Conservation (phyloP, 2,797 vertebrate genomes). For the Eidolon dupreanum region DNA sequence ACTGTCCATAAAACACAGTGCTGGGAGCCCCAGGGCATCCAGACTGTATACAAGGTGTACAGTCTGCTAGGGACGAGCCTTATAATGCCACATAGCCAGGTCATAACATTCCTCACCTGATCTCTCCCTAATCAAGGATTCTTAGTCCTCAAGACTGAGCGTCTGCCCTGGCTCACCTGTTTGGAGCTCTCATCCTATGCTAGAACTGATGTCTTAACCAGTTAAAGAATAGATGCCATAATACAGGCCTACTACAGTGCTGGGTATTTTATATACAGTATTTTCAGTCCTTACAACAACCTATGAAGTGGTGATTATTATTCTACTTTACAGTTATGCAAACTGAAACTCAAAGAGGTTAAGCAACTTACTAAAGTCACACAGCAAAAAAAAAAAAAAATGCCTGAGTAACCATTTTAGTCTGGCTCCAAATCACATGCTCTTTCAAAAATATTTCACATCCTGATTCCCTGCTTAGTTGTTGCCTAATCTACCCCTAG, state of each 20-base stretch:
- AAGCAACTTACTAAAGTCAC: background rate
- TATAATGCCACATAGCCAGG: constrained; percentile 33
- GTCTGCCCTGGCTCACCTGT: background rate
- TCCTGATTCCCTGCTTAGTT: background rate
- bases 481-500: background rate
- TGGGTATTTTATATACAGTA: background rate
- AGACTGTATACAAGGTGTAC: background rate
- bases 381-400: background rate
- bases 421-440: background rate
- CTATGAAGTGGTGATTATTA: background rate
- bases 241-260: background rate
- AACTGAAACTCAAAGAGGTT: background rate
- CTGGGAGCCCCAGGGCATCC: background rate
- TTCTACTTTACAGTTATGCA: background rate
- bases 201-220: background rate
- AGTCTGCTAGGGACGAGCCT: background rate
- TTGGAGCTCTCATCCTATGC: background rate
- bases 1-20: background rate
- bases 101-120: background rate
- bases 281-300: background rate
- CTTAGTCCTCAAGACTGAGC: background rate
- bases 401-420: background rate
- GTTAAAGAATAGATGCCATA: background rate
- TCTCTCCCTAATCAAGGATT: background rate
- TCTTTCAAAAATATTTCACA: background rate